These are phyloP conservation scores for Macropus fuliginosus DNA, from an alignment of 2,797 vertebrate genomes.

Conservation along the genomic window DNA sequence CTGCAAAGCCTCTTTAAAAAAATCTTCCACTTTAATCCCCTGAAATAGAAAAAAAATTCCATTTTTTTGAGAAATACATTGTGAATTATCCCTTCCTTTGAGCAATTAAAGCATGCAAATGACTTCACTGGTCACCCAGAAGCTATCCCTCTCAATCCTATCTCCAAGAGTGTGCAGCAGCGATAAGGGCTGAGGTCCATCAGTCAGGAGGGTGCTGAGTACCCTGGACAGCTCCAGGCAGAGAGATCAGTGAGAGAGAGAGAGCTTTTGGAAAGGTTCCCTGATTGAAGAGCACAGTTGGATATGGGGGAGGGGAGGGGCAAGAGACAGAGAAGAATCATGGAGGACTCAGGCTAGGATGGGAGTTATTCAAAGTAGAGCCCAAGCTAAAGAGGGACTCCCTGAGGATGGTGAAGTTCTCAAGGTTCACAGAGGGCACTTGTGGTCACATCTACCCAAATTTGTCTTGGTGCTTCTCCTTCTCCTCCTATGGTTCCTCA, in stretches of 20 bases:
- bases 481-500: not conserved
- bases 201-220: not conserved
- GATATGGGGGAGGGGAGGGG: not conserved
- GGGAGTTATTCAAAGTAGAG: not conserved
- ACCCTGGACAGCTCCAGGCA: not conserved
- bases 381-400: not conserved
- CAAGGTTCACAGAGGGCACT: not conserved
- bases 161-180: not conserved
- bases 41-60: conserved; percentile 57
- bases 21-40: conserved; percentile 29
- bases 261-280: not conserved
- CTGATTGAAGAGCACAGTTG: not conserved
- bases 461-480: not conserved
- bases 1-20: conserved; percentile 60
- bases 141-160: not conserved
- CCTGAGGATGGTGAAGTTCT: not conserved
- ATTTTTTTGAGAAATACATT: not conserved
- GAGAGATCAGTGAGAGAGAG: not conserved
- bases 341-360: not conserved
- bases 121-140: not conserved
- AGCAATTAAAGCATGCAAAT: conserved; percentile 19
- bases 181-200: conserved; percentile 19
- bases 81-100: not conserved
- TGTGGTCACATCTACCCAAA: not conserved
- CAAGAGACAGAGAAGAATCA: not conserved